A percentile compares a stretch with the other conserved stretches of the same genome.
Evolutionary conservation across 1,140 invertebrate species (phyloP).

Genomic region (Drosophila nigromelanica): DNA sequence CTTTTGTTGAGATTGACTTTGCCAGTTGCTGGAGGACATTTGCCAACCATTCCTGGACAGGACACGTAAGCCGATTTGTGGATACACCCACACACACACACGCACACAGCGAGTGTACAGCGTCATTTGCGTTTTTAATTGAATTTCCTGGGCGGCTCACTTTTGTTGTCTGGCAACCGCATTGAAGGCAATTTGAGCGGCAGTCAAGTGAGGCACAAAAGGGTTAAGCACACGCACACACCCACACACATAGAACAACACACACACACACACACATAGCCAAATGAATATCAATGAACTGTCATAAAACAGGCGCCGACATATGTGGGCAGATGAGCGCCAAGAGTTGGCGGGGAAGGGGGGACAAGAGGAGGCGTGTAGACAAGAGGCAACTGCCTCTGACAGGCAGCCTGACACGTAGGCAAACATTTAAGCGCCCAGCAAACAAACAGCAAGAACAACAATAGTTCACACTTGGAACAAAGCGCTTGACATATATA

Average conservation of each 20-base stretch:
- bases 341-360: neutral
- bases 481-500: constrained; percentile 23
- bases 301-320: constrained; percentile 66
- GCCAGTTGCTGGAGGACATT: constrained; percentile 16
- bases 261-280: constrained; percentile 17
- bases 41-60: constrained; percentile 9
- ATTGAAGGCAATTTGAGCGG: constrained; percentile 36
- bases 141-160: constrained; percentile 43
- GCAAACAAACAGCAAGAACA: constrained; percentile 44
- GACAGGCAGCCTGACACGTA: constrained; percentile 73
- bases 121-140: constrained; percentile 59
- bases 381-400: constrained; percentile 32
- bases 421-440: constrained; percentile 70
- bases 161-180: constrained; percentile 37
- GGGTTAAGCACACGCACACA: constrained; percentile 30
- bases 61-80: constrained; percentile 65
- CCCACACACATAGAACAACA: constrained; percentile 9
- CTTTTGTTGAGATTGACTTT: constrained; percentile 69
- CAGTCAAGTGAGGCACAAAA: constrained; percentile 30
- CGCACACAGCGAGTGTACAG: constrained; percentile 3
- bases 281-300: constrained; percentile 79
- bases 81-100: constrained; percentile 7
- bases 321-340: constrained; percentile 21
- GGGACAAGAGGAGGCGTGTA: neutral
- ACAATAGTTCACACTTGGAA: constrained; percentile 46